Conservation (phyloP, 1,140 invertebrate species). For the Atta texana region DNA sequence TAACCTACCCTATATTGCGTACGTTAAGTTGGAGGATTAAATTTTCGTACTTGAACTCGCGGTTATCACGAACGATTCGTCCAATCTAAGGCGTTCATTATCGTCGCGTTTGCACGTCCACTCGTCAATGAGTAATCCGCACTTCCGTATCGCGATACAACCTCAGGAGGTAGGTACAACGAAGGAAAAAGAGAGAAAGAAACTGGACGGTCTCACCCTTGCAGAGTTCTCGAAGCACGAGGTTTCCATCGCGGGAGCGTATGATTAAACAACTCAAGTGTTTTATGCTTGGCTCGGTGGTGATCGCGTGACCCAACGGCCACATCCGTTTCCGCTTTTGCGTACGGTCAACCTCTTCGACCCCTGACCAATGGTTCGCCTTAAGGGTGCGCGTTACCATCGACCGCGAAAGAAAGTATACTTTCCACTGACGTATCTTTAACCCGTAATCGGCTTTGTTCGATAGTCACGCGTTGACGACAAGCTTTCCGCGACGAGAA, state of each 20-base stretch:
- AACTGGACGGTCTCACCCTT: conserved; percentile 50
- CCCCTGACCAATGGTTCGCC: conserved; percentile 78
- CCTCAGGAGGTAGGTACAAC: conserved; percentile 25
- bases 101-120: conserved; percentile 45
- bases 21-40: conserved; percentile 12
- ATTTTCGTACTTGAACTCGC: conserved; percentile 15
- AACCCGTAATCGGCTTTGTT: conserved; percentile 73
- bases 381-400: conserved; percentile 78
- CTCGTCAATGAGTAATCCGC: conserved; percentile 73
- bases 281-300: conserved; percentile 80
- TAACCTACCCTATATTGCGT: neutral
- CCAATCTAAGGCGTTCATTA: conserved; percentile 17
- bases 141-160: conserved; percentile 65
- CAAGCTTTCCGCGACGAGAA: conserved; percentile 36
- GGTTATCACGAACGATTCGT: neutral
- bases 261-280: conserved; percentile 83
- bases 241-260: conserved; percentile 71
- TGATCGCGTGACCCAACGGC: conserved; percentile 82
- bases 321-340: conserved; percentile 81
- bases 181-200: conserved; percentile 4
- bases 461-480: conserved; percentile 69
- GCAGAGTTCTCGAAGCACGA: conserved; percentile 69
- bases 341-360: conserved; percentile 81
- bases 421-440: conserved; percentile 77
- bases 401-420: conserved; percentile 78